These are phyloP conservation scores for Corythucha ciliata DNA, from an alignment of 2,888 invertebrate genomes.

Conservation along the genomic window DNA sequence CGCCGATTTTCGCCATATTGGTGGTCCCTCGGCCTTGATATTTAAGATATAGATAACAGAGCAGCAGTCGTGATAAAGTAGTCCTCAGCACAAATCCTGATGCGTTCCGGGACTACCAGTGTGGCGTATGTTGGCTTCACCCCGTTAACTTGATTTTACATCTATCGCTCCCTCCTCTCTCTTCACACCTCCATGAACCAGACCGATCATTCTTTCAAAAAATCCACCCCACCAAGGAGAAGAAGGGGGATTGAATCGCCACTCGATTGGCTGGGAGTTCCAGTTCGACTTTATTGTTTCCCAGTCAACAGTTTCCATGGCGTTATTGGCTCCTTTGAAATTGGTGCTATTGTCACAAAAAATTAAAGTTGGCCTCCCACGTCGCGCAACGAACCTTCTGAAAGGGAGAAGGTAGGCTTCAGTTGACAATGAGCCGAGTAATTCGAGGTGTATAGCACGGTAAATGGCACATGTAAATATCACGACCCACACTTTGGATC, in stretches of 20 bases:
- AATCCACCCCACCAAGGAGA: conserved; percentile 43
- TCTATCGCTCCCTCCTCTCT: no score
- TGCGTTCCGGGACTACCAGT: no score
- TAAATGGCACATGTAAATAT: conserved; percentile 41
- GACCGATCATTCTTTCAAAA: conserved; percentile 36
- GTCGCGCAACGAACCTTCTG: conserved; percentile 38
- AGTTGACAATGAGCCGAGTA: conserved; percentile 37
- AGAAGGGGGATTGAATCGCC: conserved; percentile 33
- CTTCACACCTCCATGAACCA: conserved; percentile 17
- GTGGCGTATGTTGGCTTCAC: no score
- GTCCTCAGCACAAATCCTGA: no score
- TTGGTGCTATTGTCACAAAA: conserved; percentile 41
- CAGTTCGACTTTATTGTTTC: conserved; percentile 37
- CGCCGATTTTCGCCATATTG: no score
- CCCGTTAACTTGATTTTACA: no score
- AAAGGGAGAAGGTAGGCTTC: conserved; percentile 38
- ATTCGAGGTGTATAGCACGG: conserved; percentile 40
- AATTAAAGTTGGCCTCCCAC: conserved; percentile 38
- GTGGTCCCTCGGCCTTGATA: no score
- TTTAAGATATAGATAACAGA: no score
- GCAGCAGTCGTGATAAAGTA: no score
- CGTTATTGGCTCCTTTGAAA: conserved; percentile 39
- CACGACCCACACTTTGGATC: conserved; percentile 37
- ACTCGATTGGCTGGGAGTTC: conserved; percentile 32
- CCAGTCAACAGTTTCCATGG: conserved; percentile 47